Evolutionary conservation across 1,140 invertebrate genomes (phyloP).

Genomic region (Hyles euphorbiae): DNA sequence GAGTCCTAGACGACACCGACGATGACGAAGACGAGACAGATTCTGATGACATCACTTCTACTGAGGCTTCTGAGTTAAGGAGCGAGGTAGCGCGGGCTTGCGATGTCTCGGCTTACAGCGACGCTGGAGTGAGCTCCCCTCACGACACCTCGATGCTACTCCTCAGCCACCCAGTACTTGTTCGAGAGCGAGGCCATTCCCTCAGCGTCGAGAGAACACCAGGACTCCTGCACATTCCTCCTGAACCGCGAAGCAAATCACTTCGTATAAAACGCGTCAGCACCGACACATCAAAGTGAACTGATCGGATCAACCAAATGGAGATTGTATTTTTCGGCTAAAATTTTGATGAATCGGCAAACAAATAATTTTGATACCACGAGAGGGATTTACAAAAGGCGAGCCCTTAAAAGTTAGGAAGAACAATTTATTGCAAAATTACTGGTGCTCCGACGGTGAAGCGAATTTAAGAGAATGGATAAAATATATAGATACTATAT

Average conservation of each 20-base stretch:
- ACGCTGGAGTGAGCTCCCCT: slow-evolving; percentile 28
- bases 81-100: slow-evolving; percentile 38
- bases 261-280: slow-evolving; percentile 43
- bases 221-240: slow-evolving; percentile 27
- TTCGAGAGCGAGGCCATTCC: slow-evolving; percentile 47
- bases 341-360: neutral
- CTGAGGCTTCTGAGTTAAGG: slow-evolving; percentile 39
- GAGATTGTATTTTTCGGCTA: neutral
- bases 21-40: slow-evolving; percentile 34
- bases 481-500: no score
- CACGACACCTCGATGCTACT: slow-evolving; percentile 26
- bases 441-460: no score
- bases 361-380: slow-evolving; percentile 36
- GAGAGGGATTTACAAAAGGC: slow-evolving; percentile 10
- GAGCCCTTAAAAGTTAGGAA: no score
- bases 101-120: slow-evolving; percentile 31
- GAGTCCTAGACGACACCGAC: slow-evolving; percentile 30
- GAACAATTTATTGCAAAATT: no score
- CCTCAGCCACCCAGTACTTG: slow-evolving; percentile 26
- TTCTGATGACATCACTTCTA: slow-evolving; percentile 38
- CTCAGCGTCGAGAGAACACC: slow-evolving; percentile 44
- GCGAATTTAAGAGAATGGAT: no score
- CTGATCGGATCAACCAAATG: neutral
- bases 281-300: slow-evolving; percentile 13
- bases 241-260: slow-evolving; percentile 56